A percentile compares a stretch with the other conserved stretches of the same genome.
phyloP scores from a whole-genome alignment of 2,888 invertebrate genomes.

The Dermolepida albohirtum region DNA sequence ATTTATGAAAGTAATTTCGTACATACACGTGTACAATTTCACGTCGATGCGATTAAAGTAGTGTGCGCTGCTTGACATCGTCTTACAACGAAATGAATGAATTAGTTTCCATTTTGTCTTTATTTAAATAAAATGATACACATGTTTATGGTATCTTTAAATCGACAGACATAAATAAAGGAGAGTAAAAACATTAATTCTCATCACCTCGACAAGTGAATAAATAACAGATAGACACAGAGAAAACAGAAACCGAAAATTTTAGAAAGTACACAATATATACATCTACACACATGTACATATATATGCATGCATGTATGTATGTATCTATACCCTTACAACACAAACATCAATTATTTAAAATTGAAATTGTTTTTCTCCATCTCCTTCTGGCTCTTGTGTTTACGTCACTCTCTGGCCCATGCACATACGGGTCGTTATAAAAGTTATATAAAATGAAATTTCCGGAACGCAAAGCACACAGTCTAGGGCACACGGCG shows the following conservation, averaged over 20 bases:
- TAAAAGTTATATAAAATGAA: conserved; percentile 66
- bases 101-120: no score
- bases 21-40: no score
- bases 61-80: no score
- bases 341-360: conserved; percentile 42
- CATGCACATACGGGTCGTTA: conserved; percentile 59
- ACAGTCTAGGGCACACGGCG: conserved; percentile 2
- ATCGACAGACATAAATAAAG: no score
- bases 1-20: no score
- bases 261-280: conserved; percentile 22
- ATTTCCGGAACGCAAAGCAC: conserved; percentile 66
- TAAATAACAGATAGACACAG: no score
- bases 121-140: no score
- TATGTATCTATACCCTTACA: conserved; percentile 17
- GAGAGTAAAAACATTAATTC: no score
- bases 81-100: no score
- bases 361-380: conserved; percentile 41
- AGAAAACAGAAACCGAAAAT: conserved; percentile 17
- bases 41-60: no score
- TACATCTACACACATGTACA: not conserved
- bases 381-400: conserved; percentile 18
- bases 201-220: no score
- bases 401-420: conserved; percentile 24
- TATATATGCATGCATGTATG: conserved; percentile 4
- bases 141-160: no score